Evolutionary conservation across 2,888 invertebrate genomes (phyloP), one percentile per base, ranked within the genome.

Genomic region (Drosophila mayaguana): DNA sequence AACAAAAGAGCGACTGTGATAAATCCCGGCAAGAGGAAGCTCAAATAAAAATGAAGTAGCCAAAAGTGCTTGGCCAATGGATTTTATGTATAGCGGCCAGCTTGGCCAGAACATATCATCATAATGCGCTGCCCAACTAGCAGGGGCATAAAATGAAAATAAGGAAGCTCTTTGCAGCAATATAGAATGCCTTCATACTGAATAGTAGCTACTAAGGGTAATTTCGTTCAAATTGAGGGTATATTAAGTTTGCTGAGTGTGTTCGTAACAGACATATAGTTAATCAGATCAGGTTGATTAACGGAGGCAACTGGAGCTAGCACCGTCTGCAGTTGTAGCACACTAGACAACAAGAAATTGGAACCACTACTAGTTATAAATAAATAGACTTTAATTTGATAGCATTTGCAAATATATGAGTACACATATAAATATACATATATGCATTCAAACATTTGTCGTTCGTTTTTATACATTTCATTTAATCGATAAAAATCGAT

Each of bases 21-120:
- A 80, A 78, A 78, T 78, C 63, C 80, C 59, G 76, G 72, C 72
- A 40, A 48, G 59, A 66, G 73, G 66, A 80, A 80, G 68, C 80
- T 66, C 80, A 63, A 76, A 78, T 80, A 78, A 76, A 80, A 80
- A 62, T 80, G 77, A 62, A 80, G 68, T 80, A 72, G 70, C 71
- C 59, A 65, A 75, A 65, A 75, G 59, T 64, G 64, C 64, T 65
- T 43, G 53, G 56, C 61, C 65, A 56, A 54, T 79, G 63, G 71
- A 66, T 75, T 77, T 77, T 75, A 63, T 75, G 70, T 40, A 36
- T 3, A 22, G 20, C 22, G 38, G 25, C 67, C 53, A 73, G 70
- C 56, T 63, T 18, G 25, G 14, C 25, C 46, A 16, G 34, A 42
- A 38, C 43, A 63, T 20, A 60, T 63, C 50, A 73, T 60, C 73